These are phyloP conservation scores for Pseudochirops cupreus DNA, from an alignment of 2,797 vertebrate genomes.

Conservation along the genomic window DNA sequence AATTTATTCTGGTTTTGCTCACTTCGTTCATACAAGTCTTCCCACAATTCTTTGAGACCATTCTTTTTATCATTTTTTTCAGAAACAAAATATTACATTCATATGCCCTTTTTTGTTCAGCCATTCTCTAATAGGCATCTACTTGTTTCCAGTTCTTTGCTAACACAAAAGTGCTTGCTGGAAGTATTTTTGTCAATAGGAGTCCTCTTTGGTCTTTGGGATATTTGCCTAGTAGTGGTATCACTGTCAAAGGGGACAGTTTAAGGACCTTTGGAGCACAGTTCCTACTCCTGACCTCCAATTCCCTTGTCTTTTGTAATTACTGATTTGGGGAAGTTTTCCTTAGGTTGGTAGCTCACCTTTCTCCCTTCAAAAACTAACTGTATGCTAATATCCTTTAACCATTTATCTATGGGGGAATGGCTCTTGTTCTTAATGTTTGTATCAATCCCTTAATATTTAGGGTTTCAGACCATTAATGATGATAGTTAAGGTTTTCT, in stretches of 20 bases:
- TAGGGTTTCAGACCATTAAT: background rate
- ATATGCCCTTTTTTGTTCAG: background rate
- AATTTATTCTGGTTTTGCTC: background rate
- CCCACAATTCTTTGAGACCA: background rate
- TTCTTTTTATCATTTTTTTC: background rate
- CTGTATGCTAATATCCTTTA: background rate
- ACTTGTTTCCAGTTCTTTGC: background rate
- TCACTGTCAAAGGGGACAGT: background rate
- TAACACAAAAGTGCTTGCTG: background rate
- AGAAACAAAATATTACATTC: background rate
- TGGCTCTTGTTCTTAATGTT: background rate
- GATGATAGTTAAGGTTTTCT: background rate
- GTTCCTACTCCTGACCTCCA: background rate
- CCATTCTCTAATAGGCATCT: background rate
- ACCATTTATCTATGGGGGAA: background rate
- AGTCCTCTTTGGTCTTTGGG: background rate
- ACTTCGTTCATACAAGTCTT: background rate
- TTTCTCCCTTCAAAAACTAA: background rate
- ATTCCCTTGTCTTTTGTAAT: background rate
- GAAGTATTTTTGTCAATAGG: background rate
- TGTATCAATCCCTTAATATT: background rate
- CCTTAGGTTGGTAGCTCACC: background rate
- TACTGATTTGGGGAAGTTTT: background rate
- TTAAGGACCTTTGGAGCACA: background rate
- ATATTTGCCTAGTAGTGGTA: background rate